phyloP scores from a whole-genome alignment of 2,797 vertebrate species.

The Tragelaphus oryx region DNA sequence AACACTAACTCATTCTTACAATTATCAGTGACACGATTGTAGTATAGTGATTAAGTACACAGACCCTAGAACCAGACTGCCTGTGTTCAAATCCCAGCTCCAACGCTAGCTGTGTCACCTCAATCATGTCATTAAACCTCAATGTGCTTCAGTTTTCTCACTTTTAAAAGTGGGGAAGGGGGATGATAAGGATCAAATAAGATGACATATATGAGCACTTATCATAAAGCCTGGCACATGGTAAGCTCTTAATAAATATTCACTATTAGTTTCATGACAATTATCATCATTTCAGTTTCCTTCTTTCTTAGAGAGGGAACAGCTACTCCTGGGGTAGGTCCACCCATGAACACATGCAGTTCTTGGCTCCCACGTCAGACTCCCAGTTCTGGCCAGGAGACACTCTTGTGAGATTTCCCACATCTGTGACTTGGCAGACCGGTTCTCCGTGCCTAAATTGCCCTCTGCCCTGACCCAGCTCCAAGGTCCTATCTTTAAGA shows the following conservation, averaged over 20 bases:
- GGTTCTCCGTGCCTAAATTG: neutral
- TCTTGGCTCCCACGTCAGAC: neutral
- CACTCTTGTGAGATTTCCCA: neutral
- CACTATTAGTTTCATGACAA: neutral
- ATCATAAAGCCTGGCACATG: neutral
- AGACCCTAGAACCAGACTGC: slow-evolving; percentile 8
- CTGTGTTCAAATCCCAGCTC: slow-evolving; percentile 22
- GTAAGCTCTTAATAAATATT: neutral
- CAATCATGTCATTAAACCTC: slow-evolving; percentile 27
- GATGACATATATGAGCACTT: neutral
- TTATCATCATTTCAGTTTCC: neutral
- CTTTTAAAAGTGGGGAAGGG: neutral
- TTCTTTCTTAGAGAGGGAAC: neutral
- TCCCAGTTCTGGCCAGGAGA: neutral
- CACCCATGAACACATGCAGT: neutral
- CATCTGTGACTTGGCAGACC: neutral
- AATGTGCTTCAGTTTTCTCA: neutral
- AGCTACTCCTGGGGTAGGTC: neutral
- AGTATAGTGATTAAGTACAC: neutral
- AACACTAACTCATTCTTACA: slow-evolving; percentile 7
- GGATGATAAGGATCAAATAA: neutral
- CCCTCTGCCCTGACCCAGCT: neutral
- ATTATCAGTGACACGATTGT: neutral
- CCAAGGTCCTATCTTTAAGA: neutral
- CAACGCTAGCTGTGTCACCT: neutral